Conservation (phyloP, 2,113 vertebrate species). For the Peromyscus leucopus region DNA sequence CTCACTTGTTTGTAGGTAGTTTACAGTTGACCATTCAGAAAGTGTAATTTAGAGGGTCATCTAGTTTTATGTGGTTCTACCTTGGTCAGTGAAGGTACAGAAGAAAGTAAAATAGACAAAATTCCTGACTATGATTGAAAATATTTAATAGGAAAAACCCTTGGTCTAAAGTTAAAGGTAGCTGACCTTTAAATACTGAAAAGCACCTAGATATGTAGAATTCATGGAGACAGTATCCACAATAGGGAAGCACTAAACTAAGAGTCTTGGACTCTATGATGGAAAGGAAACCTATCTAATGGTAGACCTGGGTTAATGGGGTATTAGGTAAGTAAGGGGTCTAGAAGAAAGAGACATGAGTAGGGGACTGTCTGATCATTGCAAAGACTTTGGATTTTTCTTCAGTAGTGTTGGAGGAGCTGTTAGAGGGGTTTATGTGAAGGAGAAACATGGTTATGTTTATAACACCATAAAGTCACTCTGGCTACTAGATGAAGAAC, state of each 20-base stretch:
- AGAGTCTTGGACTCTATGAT: not conserved
- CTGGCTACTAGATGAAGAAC: not conserved
- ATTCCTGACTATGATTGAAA: not conserved
- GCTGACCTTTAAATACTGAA: not conserved
- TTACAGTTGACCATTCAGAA: not conserved
- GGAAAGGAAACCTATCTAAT: rapidly evolving
- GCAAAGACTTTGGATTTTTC: not conserved
- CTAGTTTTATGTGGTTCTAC: not conserved
- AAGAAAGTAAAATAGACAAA: not conserved
- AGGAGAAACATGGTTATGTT: not conserved
- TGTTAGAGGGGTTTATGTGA: not conserved
- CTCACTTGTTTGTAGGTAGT: not conserved
- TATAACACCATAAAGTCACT: not conserved
- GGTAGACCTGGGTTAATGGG: no score
- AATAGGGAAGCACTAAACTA: not conserved
- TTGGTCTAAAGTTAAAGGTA: not conserved
- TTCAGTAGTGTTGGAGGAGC: not conserved
- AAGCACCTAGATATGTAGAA: not conserved
- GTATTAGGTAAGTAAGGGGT: no score
- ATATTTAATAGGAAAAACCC: not conserved
- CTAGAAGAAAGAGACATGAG: not conserved
- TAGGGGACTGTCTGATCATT: not conserved
- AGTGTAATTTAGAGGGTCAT: not conserved
- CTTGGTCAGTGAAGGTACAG: not conserved
- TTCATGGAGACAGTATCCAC: not conserved